Evolutionary conservation across 1,140 invertebrate species (phyloP), one percentile per base, ranked within the genome.

Genomic region (Palaemon carinicauda): DNA sequence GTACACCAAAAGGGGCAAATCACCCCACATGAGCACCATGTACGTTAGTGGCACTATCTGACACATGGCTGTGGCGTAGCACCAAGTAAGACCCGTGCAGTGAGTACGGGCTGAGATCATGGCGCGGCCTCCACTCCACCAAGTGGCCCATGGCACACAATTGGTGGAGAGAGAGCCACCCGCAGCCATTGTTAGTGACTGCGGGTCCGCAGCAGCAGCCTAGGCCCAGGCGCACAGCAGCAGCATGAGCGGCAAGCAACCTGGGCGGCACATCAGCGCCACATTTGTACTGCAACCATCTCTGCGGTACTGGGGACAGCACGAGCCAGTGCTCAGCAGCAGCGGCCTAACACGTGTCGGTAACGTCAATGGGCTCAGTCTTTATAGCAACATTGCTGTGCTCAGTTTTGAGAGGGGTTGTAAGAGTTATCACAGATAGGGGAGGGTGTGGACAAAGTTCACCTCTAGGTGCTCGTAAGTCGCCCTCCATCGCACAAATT

Each of bases 71-170:
- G 84, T 86, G 84, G 84, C 84, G 84, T 86, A 86, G 84, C 84
- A 86, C 84, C 84, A 86, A 86, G 84, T 86, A 78, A 86, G 77
- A 86, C 84, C 84, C 84, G 77, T 86, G 84, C 84, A 50, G 77
- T 83, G 84, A 86, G 84, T 80, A 86, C 84, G 84, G 84, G 84
- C 84, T 86, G 84, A 86, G 84, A 86, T 86, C 84, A 86, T 79
- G 84, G 84, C 84, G 84, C 84, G 60, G 77, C 77, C 84, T 52
- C 74, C 84, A 80, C 75, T 33, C 73, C 73, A 77, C 82, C 82
- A 53, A 56, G 73, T 50, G 33, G 53, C 74, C 60, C 56, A 73
- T 56, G 82, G 82, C 73, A 60, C 33, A 27, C 51, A 77, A 33
- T 73, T 54, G 51, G 82, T 75, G 73, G 82, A 52, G 65, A 21